Evolutionary conservation across 1,140 invertebrate species (phyloP).

Genomic region (Copidosoma floridanum): DNA sequence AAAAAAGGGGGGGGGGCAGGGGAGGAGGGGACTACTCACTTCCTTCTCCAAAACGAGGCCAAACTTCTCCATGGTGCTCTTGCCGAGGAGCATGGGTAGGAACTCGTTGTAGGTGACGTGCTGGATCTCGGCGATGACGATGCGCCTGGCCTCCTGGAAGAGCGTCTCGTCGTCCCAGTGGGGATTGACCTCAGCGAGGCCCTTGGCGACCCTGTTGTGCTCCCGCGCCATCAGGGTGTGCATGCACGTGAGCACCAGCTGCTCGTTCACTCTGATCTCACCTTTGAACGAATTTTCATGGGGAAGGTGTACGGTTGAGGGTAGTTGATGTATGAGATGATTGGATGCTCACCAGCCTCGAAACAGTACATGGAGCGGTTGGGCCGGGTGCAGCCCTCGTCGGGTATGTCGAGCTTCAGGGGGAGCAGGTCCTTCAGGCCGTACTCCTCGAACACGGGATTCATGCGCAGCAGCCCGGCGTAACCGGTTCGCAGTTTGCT

Average conservation of each 20-base stretch:
- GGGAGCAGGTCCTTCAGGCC: conserved; percentile 86
- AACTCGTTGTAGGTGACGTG: conserved; percentile 95
- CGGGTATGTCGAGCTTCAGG: conserved; percentile 85
- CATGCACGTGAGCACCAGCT: conserved; percentile 85
- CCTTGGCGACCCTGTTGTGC: conserved; percentile 82
- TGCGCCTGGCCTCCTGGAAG: conserved; percentile 87
- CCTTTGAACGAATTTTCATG: conserved; percentile 55
- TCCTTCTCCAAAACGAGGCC: conserved; percentile 80
- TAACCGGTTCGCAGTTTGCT: conserved; percentile 77
- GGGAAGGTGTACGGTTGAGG: too few species aligned
- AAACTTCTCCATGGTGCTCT: conserved; percentile 91
- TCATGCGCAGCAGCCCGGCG: conserved; percentile 79
- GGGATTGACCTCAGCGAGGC: conserved; percentile 77
- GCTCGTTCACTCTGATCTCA: conserved; percentile 92
- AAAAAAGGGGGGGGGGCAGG: too few species aligned
- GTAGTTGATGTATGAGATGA: too few species aligned
- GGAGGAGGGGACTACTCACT: too few species aligned
- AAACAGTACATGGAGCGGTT: conserved; percentile 89
- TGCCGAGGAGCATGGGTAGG: conserved; percentile 88
- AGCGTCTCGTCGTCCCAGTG: conserved; percentile 94
- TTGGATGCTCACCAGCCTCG: conserved; percentile 68
- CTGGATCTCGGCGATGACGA: conserved; percentile 87
- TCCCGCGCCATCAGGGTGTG: conserved; percentile 86
- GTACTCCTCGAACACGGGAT: conserved; percentile 83
- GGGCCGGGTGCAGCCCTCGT: conserved; percentile 88